Evolutionary conservation across 2,797 vertebrate genomes (phyloP), one percentile per base, ranked within the genome.

Genomic region (Gymnothorax reevesii): DNA sequence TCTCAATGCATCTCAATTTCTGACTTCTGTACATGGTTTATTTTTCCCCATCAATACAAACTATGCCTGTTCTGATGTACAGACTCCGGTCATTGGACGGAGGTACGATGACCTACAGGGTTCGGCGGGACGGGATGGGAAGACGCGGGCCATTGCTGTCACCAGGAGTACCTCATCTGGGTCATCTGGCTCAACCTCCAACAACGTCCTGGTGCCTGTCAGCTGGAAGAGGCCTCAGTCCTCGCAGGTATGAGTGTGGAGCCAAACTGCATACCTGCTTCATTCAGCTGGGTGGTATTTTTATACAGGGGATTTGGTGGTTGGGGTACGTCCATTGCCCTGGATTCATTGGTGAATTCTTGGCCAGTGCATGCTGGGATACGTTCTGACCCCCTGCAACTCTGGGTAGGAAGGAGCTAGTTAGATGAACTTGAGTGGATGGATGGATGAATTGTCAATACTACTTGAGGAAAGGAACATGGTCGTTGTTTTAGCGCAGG

Each of bases 141-240:
- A 99, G 92, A 94, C 96, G 80, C 95, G 98, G 84, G 96, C 96
- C 77, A 97, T 98, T 94, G 97, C 98, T 0, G 98, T 99, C 84
- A 99, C 98, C n/a, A 96, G 98, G 59, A 99, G 98, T 85, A 97
- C 97, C 0, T 99, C 99, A 22, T 99, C 99, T 88, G 99, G 98
- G 13, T 99, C 98, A 0, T 99, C 98, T 0, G 97, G 98, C 57
- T 99, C 98, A 84, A 99, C 98, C 92, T 99, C 99, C 88, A 99
- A 99, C 87, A 99, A 97, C 33, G 98, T 99, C 88, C 95, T 99
- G 86, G 98, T 99, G 89, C 99, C 98, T 7, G 98, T 99, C 89
- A 99, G 98, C 96, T 99, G 99, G 99, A 99, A 98, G 90, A 95
- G 98, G 86, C 99, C 99, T 1, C 98, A 99, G 83, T 98, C 95